Conservation (phyloP, 2,797 vertebrate genomes). For the Helicolenus hilgendorfi region DNA sequence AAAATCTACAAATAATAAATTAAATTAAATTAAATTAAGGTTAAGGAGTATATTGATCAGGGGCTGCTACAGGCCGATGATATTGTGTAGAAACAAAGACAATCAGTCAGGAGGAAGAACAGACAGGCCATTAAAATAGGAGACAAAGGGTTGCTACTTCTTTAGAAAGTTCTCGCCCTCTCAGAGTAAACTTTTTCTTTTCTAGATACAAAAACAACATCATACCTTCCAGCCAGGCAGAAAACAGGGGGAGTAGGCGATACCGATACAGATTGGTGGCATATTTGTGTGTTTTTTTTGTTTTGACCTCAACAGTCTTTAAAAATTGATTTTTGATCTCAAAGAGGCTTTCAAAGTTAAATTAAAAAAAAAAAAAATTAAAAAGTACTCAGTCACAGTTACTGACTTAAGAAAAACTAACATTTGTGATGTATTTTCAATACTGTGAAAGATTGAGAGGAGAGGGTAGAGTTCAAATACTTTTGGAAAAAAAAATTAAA, state of each 20-base stretch:
- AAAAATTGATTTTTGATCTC: neutral
- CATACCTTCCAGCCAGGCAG: no score
- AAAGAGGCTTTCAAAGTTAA: neutral
- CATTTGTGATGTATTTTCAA: neutral
- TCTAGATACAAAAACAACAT: no score
- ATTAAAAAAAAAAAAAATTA: neutral
- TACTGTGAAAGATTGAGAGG: neutral
- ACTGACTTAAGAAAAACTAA: neutral
- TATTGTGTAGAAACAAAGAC: no score
- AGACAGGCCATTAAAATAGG: no score
- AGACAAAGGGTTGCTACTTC: no score
- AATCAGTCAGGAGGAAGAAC: no score
- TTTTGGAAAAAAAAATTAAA: neutral
- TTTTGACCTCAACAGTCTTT: neutral
- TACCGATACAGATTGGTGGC: no score
- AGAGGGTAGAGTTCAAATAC: neutral
- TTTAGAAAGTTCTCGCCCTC: no score
- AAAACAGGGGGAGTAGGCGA: no score
- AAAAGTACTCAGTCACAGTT: neutral
- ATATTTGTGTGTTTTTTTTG: neutral
- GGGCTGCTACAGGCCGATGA: neutral
- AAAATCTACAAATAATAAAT: neutral
- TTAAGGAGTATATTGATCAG: neutral
- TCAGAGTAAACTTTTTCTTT: no score
- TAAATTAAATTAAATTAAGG: neutral